Evolutionary conservation across 1,140 invertebrate species (phyloP).

Genomic region (Drosophila quadrilineata): DNA sequence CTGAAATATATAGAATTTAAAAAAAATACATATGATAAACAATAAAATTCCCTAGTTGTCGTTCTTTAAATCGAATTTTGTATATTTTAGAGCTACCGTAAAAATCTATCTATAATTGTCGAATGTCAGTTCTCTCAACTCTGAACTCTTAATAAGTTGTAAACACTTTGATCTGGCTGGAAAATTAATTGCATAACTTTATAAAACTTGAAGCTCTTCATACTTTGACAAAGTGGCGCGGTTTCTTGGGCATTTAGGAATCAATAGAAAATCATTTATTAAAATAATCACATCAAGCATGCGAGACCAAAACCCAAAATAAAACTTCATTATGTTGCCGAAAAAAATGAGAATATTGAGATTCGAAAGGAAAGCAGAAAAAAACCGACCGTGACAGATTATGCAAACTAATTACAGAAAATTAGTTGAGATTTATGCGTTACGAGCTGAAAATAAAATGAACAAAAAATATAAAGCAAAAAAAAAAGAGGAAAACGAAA

Average conservation of each 20-base stretch:
- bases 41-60: too few relatives aligned
- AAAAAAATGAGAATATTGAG: slow-evolving; percentile 28
- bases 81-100: background rate
- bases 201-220: slow-evolving; percentile 16
- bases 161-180: slow-evolving; percentile 39
- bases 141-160: slow-evolving; percentile 35
- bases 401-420: slow-evolving; percentile 79
- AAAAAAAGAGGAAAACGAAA: slow-evolving; percentile 11
- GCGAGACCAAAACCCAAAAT: slow-evolving; percentile 42
- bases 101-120: background rate
- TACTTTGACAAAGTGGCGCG: slow-evolving; percentile 51
- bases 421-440: slow-evolving; percentile 76
- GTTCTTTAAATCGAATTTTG: too few relatives aligned
- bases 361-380: slow-evolving; percentile 34
- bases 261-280: slow-evolving; percentile 71
- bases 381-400: slow-evolving; percentile 67
- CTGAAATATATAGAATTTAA: too few relatives aligned
- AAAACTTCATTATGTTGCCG: slow-evolving; percentile 51
- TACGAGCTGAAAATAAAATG: slow-evolving; percentile 21
- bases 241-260: slow-evolving; percentile 50
- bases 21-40: too few relatives aligned
- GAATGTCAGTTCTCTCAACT: slow-evolving; percentile 16
- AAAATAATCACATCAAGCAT: slow-evolving; percentile 45
- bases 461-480: background rate
- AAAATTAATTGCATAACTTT: slow-evolving; percentile 60